Evolutionary conservation across 2,888 invertebrate species (phyloP).

Genomic region (Leptinotarsa haldemani): DNA sequence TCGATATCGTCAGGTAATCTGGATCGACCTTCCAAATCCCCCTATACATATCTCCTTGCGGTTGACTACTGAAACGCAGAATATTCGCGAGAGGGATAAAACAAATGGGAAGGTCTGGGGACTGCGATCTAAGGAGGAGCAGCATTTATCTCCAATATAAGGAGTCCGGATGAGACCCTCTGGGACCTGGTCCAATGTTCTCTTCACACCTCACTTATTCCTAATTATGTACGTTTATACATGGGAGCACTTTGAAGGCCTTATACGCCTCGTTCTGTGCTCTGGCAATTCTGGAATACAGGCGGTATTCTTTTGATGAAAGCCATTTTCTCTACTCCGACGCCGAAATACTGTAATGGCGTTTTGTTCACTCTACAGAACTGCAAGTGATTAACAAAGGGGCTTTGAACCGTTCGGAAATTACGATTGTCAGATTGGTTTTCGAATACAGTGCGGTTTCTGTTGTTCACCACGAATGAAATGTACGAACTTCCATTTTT

Average conservation of each 20-base stretch:
- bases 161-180: conserved; percentile 60
- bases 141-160: conserved; percentile 58
- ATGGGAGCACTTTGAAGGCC: conserved; percentile 41
- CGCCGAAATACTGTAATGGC: not conserved
- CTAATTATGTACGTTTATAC: conserved; percentile 61
- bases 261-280: conserved; percentile 27
- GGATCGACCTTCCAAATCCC: conserved; percentile 33
- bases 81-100: conserved; percentile 44
- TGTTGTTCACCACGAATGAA: no score
- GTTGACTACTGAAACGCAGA: conserved; percentile 39
- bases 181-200: conserved; percentile 59
- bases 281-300: conserved; percentile 35
- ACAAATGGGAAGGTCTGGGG: conserved; percentile 45
- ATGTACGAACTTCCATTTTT: no score
- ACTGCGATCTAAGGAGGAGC: conserved; percentile 52
- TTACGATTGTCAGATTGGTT: not conserved
- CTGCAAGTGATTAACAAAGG: not conserved
- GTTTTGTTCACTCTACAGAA: not conserved
- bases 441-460: not conserved
- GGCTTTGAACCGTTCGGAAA: not conserved
- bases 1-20: conserved; percentile 37
- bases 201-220: conserved; percentile 64
- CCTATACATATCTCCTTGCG: conserved; percentile 39
- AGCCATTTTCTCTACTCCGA: not conserved
- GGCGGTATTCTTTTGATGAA: conserved; percentile 21